Conservation (phyloP, 2,888 invertebrate species). For the Conomelus anceps region DNA sequence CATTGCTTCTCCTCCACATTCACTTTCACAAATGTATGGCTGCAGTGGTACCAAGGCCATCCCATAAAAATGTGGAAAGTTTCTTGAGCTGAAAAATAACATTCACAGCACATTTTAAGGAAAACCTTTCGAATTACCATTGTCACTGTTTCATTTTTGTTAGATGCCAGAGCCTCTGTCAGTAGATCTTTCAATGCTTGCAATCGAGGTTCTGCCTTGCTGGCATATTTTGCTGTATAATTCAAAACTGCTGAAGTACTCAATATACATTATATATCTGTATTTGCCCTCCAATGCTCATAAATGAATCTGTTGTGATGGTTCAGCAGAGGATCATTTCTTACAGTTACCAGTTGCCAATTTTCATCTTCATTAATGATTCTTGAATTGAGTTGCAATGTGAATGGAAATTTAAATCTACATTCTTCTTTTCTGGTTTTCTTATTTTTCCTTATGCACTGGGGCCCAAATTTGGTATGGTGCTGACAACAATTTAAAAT, state of each 20-base stretch:
- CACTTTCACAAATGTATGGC: neutral
- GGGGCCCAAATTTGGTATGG: conserved; percentile 16
- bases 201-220: conserved; percentile 15
- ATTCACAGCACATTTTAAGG: conserved; percentile 19
- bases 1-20: neutral
- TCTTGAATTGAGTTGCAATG: neutral
- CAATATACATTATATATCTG: conserved; percentile 13
- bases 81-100: conserved; percentile 27
- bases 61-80: conserved; percentile 18
- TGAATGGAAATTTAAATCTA: conserved; percentile 23
- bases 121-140: conserved; percentile 22
- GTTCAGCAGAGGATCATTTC: conserved; percentile 20
- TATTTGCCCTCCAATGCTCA: conserved; percentile 26
- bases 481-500: conserved; percentile 15
- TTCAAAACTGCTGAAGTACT: conserved; percentile 5
- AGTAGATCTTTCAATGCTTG: neutral
- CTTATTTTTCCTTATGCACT: conserved; percentile 21
- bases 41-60: neutral
- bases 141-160: neutral
- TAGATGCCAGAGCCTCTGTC: neutral
- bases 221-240: conserved; percentile 26
- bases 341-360: neutral
- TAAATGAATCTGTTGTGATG: conserved; percentile 14
- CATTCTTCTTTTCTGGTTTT: conserved; percentile 3
- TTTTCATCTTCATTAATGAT: neutral